These are phyloP conservation scores for Ifrita kowaldi DNA, from an alignment of 2,113 vertebrate species.

Conservation along the genomic window DNA sequence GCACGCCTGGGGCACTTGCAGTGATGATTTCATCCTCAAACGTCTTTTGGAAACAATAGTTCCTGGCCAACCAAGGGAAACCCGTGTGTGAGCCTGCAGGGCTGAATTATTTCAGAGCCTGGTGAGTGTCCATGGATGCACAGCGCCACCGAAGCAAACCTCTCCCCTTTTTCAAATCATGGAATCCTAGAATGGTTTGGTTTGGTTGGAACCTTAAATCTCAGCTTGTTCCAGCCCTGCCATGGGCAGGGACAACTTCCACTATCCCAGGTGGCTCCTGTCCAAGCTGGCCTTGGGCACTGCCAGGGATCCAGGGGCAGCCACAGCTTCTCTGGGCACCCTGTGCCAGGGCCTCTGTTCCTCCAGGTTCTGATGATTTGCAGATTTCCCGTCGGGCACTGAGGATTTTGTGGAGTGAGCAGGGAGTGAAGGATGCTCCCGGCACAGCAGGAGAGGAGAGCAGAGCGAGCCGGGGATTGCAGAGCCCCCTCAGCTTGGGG, in stretches of 20 bases:
- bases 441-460: not conserved
- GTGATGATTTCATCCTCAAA: not conserved
- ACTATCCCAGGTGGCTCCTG: not conserved
- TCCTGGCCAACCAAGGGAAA: not conserved
- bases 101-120: not conserved
- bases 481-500: fast-evolving
- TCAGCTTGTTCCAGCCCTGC: not conserved
- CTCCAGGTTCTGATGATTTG: fast-evolving
- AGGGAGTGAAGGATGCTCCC: not conserved
- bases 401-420: fast-evolving
- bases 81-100: not conserved
- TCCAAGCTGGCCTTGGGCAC: not conserved
- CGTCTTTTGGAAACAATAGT: not conserved
- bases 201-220: not conserved
- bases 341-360: not conserved
- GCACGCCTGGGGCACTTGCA: fast-evolving
- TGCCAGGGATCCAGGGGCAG: not conserved
- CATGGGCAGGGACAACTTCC: not conserved
- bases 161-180: fast-evolving
- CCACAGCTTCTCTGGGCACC: not conserved
- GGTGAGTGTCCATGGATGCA: fast-evolving
- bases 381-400: fast-evolving
- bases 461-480: fast-evolving
- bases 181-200: too few relatives aligned
- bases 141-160: fast-evolving